A percentile compares a stretch with the other conserved stretches of the same genome.
Evolutionary conservation across 2,888 invertebrate genomes (phyloP).

Genomic region (Pristionchus japonicus): DNA sequence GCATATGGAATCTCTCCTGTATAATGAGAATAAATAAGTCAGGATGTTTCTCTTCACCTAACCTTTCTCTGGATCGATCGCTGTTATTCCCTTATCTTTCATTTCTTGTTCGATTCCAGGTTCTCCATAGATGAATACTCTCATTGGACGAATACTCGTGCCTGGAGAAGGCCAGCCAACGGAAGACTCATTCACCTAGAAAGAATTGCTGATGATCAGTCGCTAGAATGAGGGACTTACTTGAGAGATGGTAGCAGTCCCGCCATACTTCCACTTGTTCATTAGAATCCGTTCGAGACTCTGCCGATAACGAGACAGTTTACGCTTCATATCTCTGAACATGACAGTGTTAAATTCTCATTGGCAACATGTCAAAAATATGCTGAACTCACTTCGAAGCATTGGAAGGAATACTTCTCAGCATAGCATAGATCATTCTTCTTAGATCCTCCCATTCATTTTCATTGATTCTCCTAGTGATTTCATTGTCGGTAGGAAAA

Average conservation of each 20-base stretch:
- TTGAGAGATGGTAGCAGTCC: neutral
- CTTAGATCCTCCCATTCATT: constrained; percentile 29
- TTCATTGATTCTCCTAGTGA: neutral
- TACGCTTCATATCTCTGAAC: neutral
- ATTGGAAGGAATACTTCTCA: neutral
- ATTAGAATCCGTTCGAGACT: neutral
- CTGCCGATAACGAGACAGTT: constrained; percentile 5
- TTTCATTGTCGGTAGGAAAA: neutral
- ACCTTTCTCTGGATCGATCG: constrained; percentile 26
- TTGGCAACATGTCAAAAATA: neutral
- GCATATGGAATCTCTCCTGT: constrained; percentile 13
- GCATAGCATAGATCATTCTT: neutral
- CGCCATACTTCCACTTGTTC: neutral
- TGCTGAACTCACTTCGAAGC: neutral
- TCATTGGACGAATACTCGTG: neutral
- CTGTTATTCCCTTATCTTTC: neutral
- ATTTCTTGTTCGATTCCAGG: neutral
- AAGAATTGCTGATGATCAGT: neutral
- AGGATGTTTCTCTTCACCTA: too few species aligned
- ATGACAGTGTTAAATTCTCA: neutral
- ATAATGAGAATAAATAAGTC: neutral
- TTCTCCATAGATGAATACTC: constrained; percentile 36
- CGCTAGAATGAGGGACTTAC: neutral
- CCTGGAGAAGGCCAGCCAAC: constrained; percentile 16
- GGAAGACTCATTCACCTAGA: neutral